Percentiles rank a stretch among this genome's conserved stretches.
Conservation (phyloP, 92 coral and sea anemone genomes). For the Palythoa caribaeorum region DNA sequence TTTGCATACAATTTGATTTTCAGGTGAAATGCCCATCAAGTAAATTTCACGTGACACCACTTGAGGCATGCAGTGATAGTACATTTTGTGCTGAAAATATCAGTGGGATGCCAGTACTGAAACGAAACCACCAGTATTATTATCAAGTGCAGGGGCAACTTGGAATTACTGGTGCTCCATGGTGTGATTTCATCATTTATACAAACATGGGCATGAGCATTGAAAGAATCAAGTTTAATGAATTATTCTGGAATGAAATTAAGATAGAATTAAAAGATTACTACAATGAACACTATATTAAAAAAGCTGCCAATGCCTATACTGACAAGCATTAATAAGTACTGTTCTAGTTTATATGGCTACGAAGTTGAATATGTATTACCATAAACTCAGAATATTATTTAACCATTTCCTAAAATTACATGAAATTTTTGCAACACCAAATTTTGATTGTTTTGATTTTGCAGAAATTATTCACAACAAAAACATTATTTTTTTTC, state of each 20-base stretch:
- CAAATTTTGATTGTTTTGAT: not conserved
- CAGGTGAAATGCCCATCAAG: conserved; percentile 68
- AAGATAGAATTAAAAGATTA: conserved; percentile 34
- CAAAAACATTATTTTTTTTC: not conserved
- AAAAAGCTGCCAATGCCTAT: conserved; percentile 45
- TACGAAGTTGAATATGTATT: conserved; percentile 2
- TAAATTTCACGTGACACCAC: conserved; percentile 74
- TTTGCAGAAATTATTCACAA: not conserved
- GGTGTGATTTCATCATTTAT: conserved; percentile 81
- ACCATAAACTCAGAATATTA: not conserved
- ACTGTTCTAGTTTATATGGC: not conserved
- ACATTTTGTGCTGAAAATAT: conserved; percentile 62
- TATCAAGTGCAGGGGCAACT: conserved; percentile 81
- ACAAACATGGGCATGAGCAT: conserved; percentile 72
- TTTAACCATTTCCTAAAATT: not conserved
- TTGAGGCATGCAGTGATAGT: conserved; percentile 77
- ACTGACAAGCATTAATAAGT: not conserved
- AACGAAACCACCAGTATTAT: conserved; percentile 64
- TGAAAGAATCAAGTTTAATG: conserved; percentile 66
- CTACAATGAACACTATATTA: conserved; percentile 47
- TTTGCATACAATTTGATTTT: not conserved
- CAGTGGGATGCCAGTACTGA: conserved; percentile 60
- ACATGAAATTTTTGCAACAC: not conserved
- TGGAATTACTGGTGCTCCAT: conserved; percentile 62
- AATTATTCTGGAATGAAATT: conserved; percentile 45